phyloP scores from a whole-genome alignment of 1,140 invertebrate species.

The Camponotus floridanus region DNA sequence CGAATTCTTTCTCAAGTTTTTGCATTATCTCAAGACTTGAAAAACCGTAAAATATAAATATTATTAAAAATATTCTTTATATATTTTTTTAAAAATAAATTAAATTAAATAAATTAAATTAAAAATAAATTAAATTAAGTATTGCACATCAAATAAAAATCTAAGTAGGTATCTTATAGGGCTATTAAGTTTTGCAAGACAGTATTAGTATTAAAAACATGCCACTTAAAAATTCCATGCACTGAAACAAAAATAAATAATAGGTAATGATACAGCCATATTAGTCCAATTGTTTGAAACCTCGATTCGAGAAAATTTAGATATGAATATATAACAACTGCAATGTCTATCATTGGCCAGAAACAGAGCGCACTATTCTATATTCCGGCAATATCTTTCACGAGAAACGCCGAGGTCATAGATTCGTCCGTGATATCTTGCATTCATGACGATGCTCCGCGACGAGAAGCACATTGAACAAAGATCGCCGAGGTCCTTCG shows the following conservation, averaged over 20 bases:
- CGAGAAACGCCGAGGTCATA: background rate
- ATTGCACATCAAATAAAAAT: background rate
- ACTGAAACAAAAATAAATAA: too few relatives aligned
- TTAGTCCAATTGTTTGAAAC: background rate
- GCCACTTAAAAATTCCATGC: background rate
- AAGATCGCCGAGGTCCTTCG: conserved; percentile 49
- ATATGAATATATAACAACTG: background rate
- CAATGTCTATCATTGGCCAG: background rate
- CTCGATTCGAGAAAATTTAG: background rate
- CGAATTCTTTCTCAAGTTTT: background rate
- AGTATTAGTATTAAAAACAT: background rate
- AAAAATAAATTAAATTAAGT: too few relatives aligned
- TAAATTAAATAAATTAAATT: too few relatives aligned
- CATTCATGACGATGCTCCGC: conserved; percentile 51
- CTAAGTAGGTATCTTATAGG: background rate
- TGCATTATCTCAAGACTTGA: background rate
- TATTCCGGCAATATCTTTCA: background rate
- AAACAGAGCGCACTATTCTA: background rate
- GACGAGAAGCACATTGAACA: conserved; percentile 29
- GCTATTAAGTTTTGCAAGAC: too few relatives aligned
- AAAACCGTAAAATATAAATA: background rate
- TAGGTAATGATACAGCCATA: too few relatives aligned
- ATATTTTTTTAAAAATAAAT: background rate
- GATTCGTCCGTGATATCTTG: background rate
- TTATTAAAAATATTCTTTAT: background rate